These are phyloP conservation scores for Phoebastria nigripes DNA, from an alignment of 2,797 vertebrate genomes.

Conservation along the genomic window DNA sequence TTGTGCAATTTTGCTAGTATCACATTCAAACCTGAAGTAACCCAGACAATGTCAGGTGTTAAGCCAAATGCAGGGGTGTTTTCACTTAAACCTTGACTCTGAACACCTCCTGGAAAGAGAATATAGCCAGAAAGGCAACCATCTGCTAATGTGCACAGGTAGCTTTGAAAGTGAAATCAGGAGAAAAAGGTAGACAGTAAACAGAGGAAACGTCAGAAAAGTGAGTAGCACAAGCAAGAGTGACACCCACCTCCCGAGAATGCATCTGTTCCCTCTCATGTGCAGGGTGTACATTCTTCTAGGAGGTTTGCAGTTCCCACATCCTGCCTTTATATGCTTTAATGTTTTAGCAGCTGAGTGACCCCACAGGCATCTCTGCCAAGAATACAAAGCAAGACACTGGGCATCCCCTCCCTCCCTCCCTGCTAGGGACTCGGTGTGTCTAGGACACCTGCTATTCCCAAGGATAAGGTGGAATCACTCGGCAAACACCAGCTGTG, in stretches of 20 bases:
- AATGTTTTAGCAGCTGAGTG: constrained; percentile 4
- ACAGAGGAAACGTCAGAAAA: constrained; percentile 9
- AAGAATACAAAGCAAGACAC: background rate
- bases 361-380: constrained; percentile 11
- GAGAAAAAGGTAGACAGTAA: background rate
- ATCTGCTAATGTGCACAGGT: background rate
- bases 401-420: background rate
- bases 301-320: background rate
- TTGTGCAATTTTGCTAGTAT: background rate
- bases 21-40: constrained; percentile 2
- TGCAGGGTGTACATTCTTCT: background rate
- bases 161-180: constrained; percentile 24
- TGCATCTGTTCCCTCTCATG: background rate
- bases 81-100: constrained; percentile 15
- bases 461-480: background rate
- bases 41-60: background rate
- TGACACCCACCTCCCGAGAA: constrained; percentile 34
- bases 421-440: background rate
- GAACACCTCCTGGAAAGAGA: background rate
- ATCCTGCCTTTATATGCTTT: constrained; percentile 4
- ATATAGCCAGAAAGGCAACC: background rate
- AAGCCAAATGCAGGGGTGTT: background rate
- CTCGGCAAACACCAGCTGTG: background rate
- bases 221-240: background rate
- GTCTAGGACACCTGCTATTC: constrained; percentile 3